Conservation (phyloP, 2,797 vertebrate genomes). For the Artibeus jamaicensis region DNA sequence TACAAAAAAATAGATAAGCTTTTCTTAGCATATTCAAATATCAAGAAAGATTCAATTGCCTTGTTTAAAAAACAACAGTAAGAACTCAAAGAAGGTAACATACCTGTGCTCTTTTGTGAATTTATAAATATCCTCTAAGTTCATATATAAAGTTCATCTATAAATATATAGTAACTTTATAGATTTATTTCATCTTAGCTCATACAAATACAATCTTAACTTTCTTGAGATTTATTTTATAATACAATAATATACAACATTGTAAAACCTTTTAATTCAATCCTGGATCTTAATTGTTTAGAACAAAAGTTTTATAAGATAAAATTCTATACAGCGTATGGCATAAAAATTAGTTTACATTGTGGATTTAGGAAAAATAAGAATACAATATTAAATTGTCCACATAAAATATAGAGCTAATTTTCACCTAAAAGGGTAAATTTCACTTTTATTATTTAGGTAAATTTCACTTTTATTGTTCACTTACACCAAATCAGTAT, state of each 20-base stretch:
- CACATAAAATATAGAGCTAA: neutral
- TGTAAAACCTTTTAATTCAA: slow-evolving; percentile 6
- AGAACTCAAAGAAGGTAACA: neutral
- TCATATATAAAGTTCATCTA: neutral
- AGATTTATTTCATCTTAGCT: slow-evolving; percentile 20
- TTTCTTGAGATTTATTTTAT: slow-evolving; percentile 15
- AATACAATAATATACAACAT: neutral
- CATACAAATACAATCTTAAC: neutral
- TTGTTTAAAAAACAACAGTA: neutral
- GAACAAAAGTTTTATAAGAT: neutral
- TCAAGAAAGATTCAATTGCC: neutral
- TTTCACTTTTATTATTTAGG: neutral
- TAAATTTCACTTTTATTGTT: neutral
- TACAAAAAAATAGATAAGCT: neutral
- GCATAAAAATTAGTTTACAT: neutral
- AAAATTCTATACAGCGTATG: neutral
- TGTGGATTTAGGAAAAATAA: neutral
- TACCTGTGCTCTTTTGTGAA: neutral
- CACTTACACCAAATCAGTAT: neutral
- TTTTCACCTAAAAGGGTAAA: neutral
- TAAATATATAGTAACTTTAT: neutral
- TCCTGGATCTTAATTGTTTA: slow-evolving; percentile 11
- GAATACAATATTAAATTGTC: neutral
- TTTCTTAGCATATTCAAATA: neutral
- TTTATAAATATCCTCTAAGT: neutral